Percentiles rank a stretch among this genome's conserved stretches.
phyloP scores from a whole-genome alignment of 1,140 invertebrate species.

The Drosophila tsacasi region DNA sequence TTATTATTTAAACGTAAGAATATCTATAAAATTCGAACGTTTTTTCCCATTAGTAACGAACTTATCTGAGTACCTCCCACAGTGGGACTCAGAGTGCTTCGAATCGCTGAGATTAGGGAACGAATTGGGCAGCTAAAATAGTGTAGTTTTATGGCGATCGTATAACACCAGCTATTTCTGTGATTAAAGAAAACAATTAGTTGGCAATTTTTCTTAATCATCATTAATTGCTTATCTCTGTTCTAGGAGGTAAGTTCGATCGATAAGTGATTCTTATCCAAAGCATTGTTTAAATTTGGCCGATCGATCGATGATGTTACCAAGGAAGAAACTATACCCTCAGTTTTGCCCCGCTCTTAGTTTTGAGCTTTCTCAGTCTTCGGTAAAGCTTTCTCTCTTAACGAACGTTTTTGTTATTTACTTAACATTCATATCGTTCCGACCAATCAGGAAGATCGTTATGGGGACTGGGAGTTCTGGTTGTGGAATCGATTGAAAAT shows the following conservation, averaged over 20 bases:
- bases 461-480: not conserved
- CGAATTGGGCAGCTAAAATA: not conserved
- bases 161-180: slow-evolving; percentile 1
- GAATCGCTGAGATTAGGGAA: slow-evolving; percentile 32
- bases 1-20: not conserved
- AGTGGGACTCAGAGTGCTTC: slow-evolving; percentile 6
- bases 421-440: slow-evolving; percentile 1
- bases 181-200: slow-evolving; percentile 33
- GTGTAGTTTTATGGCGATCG: slow-evolving; percentile 11
- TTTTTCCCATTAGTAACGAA: not conserved
- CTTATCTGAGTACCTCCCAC: not conserved
- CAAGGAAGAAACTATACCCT: not conserved
- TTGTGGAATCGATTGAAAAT: not conserved
- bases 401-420: not conserved
- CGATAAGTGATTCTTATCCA: slow-evolving; percentile 6
- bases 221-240: slow-evolving; percentile 21
- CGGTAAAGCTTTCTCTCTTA: slow-evolving; percentile 19
- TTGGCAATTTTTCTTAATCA: slow-evolving; percentile 24
- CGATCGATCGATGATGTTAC: slow-evolving; percentile 18
- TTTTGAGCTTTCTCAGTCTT: not conserved
- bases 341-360: slow-evolving; percentile 5
- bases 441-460: not conserved
- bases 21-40: not conserved
- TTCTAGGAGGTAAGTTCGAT: not conserved
- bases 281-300: not conserved